Percentiles rank a stretch among this genome's conserved stretches.
These are phyloP conservation scores for Picathartes gymnocephalus DNA, from an alignment of 2,113 vertebrate species.

Conservation along the genomic window DNA sequence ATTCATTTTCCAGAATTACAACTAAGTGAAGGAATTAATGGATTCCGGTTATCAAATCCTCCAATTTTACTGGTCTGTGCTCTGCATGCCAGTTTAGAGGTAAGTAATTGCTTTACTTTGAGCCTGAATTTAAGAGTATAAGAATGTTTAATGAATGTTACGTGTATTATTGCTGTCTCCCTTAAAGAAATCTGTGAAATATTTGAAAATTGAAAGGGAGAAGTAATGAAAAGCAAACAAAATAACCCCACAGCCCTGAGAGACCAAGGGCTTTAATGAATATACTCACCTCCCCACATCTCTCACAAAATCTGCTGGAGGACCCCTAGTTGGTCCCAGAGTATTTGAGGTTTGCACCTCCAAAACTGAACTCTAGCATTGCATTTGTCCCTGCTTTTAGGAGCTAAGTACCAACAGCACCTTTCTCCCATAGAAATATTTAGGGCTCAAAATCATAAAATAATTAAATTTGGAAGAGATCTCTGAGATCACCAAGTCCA, in stretches of 20 bases:
- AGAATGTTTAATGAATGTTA: neutral
- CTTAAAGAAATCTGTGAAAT: neutral
- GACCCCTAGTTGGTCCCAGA: neutral
- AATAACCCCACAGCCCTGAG: neutral
- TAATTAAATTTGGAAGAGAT: neutral
- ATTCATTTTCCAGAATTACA: conserved; percentile 79
- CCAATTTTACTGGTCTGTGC: conserved; percentile 90
- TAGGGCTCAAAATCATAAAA: neutral
- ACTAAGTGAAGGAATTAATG: conserved; percentile 83
- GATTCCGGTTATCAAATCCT: conserved; percentile 93
- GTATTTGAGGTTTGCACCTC: neutral
- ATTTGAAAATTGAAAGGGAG: neutral
- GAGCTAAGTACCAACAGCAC: neutral
- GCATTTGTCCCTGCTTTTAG: neutral
- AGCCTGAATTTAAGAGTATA: neutral
- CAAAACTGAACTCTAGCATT: rapidly evolving
- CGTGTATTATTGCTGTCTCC: neutral
- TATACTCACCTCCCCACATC: neutral
- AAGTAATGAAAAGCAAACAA: neutral
- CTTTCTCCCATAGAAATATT: neutral
- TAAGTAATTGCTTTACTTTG: conserved; percentile 64
- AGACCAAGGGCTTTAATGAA: neutral
- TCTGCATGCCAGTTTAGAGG: conserved; percentile 93
- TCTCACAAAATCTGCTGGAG: neutral
- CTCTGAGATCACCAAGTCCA: neutral